Percentiles rank a stretch among this genome's conserved stretches.
Evolutionary conservation across 2,888 invertebrate species (phyloP).

Genomic region (Peribatodes rhomboidaria): DNA sequence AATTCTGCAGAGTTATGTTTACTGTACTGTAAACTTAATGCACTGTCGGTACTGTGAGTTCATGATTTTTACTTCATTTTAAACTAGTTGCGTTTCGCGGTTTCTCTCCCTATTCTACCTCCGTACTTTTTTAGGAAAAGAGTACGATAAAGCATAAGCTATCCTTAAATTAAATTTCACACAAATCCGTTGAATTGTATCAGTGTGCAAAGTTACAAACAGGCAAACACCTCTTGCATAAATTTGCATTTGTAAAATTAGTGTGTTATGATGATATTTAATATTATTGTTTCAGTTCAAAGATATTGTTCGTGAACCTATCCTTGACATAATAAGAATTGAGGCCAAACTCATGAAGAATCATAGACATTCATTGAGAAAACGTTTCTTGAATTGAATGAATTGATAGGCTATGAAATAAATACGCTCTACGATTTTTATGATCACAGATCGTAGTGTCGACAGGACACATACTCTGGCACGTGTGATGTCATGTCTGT

Average conservation of each 20-base stretch:
- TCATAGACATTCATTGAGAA: constrained; percentile 4
- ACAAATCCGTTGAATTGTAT: too few relatives aligned
- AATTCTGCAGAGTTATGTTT: constrained; percentile 10
- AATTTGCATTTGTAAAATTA: too few relatives aligned
- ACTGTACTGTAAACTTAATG: not conserved
- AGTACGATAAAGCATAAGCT: too few relatives aligned
- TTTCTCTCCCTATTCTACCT: too few relatives aligned
- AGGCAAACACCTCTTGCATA: too few relatives aligned
- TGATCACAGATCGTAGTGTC: not conserved
- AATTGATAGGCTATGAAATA: not conserved
- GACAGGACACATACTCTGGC: too few relatives aligned
- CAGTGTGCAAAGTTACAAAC: too few relatives aligned
- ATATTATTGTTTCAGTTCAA: not conserved
- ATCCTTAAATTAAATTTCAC: too few relatives aligned
- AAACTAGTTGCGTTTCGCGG: not conserved
- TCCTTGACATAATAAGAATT: constrained; percentile 13
- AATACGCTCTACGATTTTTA: not conserved
- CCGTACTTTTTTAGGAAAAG: too few relatives aligned
- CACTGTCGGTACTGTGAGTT: not conserved
- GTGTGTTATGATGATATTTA: too few relatives aligned
- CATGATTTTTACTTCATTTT: not conserved
- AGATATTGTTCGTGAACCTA: not conserved
- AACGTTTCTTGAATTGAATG: constrained; percentile 2
- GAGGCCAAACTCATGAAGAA: constrained; percentile 21
- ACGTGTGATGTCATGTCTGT: too few relatives aligned